Evolutionary conservation across 2,888 invertebrate species (phyloP).

Genomic region (Drosophila falleni): DNA sequence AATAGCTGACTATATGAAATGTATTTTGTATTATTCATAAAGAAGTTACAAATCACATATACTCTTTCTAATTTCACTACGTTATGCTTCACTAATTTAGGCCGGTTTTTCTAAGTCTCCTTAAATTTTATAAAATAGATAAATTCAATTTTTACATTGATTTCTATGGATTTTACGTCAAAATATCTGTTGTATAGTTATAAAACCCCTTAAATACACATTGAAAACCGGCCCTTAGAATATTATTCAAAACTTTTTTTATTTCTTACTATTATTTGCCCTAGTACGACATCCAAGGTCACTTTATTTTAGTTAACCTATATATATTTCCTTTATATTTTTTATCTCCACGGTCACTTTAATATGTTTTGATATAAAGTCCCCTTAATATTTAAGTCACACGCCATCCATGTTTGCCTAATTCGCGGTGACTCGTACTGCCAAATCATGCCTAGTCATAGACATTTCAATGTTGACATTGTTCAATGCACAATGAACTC

Average conservation of each 20-base stretch:
- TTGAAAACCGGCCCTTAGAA: too few species aligned
- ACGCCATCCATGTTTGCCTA: slow-evolving; percentile 4
- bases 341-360: neutral
- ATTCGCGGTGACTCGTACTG: neutral
- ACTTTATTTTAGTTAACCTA: neutral
- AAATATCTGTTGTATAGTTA: too few species aligned
- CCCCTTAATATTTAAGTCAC: neutral
- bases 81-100: neutral
- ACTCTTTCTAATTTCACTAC: neutral
- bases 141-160: too few species aligned
- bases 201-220: too few species aligned
- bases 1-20: slow-evolving; percentile 5
- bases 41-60: neutral
- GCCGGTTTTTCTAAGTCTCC: too few species aligned
- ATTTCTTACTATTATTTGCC: neutral
- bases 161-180: too few species aligned
- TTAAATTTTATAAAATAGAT: too few species aligned
- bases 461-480: slow-evolving; percentile 21
- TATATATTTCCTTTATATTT: neutral
- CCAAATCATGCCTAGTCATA: slow-evolving; percentile 30
- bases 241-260: neutral
- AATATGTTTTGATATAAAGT: neutral
- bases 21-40: neutral
- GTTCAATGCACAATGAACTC: slow-evolving; percentile 28
- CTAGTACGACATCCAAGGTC: neutral